Evolutionary conservation across 2,888 invertebrate species (phyloP).

Genomic region (Phymatocera aterrima): DNA sequence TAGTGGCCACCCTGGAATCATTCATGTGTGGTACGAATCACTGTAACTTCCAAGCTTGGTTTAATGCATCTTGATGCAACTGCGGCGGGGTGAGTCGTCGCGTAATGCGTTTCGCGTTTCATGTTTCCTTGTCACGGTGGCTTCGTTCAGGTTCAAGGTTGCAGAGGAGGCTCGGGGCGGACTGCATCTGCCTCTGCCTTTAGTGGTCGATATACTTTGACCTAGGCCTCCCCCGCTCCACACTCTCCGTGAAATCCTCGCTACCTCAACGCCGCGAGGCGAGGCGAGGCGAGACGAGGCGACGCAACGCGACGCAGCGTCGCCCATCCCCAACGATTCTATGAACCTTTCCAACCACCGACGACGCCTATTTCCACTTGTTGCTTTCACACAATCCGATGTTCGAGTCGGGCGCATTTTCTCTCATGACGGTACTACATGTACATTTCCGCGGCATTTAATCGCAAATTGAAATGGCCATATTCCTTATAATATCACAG

Average conservation of each 20-base stretch:
- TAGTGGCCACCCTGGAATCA: too few relatives aligned
- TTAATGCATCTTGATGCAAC: neutral
- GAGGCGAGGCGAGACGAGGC: neutral
- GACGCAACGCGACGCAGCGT: neutral
- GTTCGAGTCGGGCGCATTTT: too few relatives aligned
- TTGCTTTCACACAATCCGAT: constrained; percentile 12
- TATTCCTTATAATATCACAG: too few relatives aligned
- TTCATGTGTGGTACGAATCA: too few relatives aligned
- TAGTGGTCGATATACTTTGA: constrained; percentile 21
- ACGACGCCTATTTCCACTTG: constrained; percentile 10
- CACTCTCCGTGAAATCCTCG: neutral
- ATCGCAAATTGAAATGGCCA: too few relatives aligned
- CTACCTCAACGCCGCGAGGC: neutral
- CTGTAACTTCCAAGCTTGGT: too few relatives aligned
- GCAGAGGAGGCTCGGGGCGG: constrained; percentile 14
- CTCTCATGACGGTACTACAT: too few relatives aligned
- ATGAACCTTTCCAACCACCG: neutral
- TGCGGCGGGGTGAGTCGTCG: neutral
- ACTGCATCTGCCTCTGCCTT: neutral
- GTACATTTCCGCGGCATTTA: too few relatives aligned
- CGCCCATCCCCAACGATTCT: neutral
- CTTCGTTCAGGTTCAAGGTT: constrained; percentile 40
- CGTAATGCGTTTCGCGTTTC: neutral
- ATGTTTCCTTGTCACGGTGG: neutral
- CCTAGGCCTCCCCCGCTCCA: constrained; percentile 24